These are phyloP conservation scores for Monoplex corrugatus DNA, from an alignment of 2,888 invertebrate species.

Conservation along the genomic window DNA sequence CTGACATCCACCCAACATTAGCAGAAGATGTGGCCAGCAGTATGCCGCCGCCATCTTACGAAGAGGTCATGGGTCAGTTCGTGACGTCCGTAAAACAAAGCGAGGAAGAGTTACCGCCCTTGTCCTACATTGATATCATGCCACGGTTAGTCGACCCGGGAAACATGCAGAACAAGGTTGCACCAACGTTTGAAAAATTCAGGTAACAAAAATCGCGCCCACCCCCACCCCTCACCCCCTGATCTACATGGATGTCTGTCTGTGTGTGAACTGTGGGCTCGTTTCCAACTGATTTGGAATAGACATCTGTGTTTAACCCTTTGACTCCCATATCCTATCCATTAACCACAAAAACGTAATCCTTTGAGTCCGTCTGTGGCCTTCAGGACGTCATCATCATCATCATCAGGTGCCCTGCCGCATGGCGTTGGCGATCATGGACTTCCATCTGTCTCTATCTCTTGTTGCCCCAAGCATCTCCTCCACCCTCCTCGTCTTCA, in stretches of 20 bases:
- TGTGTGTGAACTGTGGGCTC: no score
- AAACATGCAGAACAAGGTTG: constrained; percentile 61
- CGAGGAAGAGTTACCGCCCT: constrained; percentile 59
- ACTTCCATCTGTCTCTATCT: no score
- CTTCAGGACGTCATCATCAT: no score
- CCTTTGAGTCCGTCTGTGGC: no score
- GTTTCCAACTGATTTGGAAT: no score
- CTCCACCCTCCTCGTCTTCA: no score
- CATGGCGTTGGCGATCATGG: no score
- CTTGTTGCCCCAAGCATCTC: no score
- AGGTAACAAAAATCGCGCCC: constrained; percentile 58
- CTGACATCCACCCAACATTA: background rate
- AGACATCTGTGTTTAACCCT: no score
- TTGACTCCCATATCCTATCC: no score
- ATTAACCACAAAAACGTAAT: no score
- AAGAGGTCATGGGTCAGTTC: constrained; percentile 69
- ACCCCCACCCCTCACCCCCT: background rate
- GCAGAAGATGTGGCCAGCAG: background rate
- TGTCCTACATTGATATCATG: constrained; percentile 73
- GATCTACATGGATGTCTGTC: background rate
- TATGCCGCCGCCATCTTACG: constrained; percentile 55
- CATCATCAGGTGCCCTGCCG: no score
- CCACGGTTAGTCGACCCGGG: constrained; percentile 65
- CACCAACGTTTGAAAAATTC: constrained; percentile 68
- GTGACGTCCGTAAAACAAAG: constrained; percentile 63